Percentiles rank a stretch among this genome's conserved stretches.
Conservation (phyloP, 2,113 vertebrate species). For the Miniopterus natalensis region DNA sequence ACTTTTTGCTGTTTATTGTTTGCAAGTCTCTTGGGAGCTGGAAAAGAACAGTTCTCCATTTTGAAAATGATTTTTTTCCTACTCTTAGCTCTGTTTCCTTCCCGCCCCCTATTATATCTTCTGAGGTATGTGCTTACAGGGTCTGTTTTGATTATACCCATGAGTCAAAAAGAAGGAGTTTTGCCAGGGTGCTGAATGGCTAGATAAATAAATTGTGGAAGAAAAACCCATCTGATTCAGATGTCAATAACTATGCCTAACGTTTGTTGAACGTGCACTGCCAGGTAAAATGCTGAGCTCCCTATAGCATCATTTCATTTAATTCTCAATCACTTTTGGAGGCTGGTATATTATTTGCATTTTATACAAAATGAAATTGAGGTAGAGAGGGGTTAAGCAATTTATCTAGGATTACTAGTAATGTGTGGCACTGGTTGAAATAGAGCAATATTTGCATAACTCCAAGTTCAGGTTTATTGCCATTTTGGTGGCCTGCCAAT, state of each 20-base stretch:
- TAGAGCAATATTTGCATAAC: neutral
- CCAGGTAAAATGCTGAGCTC: neutral
- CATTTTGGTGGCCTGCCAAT: neutral
- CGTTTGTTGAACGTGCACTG: neutral
- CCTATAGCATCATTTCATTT: neutral
- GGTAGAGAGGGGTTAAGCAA: neutral
- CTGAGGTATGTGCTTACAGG: neutral
- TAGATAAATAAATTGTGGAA: neutral
- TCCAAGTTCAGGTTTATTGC: slow-evolving; percentile 10
- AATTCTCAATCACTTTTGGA: neutral
- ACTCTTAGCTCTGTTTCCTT: neutral
- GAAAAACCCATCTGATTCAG: neutral
- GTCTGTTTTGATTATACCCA: slow-evolving; percentile 37
- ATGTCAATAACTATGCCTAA: neutral
- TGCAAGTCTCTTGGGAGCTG: slow-evolving; percentile 35
- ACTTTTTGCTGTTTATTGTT: slow-evolving; percentile 52
- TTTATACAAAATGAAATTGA: neutral
- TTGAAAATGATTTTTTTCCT: slow-evolving; percentile 46
- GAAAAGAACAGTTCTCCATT: slow-evolving; percentile 52
- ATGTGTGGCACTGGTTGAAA: neutral
- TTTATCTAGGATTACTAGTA: neutral
- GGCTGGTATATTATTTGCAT: neutral
- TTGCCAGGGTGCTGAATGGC: neutral
- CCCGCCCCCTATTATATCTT: neutral
- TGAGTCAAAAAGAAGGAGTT: neutral